Evolutionary conservation across 2,113 vertebrate species (phyloP).

Genomic region (Megalops atlanticus): DNA sequence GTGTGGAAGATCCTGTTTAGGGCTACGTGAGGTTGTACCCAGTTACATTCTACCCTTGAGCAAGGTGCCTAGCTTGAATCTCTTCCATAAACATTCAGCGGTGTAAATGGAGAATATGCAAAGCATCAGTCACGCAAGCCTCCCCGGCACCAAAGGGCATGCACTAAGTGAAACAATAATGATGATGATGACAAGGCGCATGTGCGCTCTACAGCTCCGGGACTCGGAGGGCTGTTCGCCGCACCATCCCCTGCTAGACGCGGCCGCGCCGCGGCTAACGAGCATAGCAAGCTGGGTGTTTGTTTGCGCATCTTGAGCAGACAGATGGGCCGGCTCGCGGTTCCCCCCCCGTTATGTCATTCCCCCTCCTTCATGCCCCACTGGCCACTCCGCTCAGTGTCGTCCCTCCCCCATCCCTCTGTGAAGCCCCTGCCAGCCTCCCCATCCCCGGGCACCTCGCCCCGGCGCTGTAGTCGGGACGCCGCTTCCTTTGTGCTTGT

Average conservation of each 20-base stretch:
- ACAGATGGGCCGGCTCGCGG: constrained; percentile 62
- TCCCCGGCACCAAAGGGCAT: background rate
- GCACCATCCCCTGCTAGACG: background rate
- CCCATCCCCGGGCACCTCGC: no score
- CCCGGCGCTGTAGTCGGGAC: no score
- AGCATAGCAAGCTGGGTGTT: constrained; percentile 52
- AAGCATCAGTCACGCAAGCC: background rate
- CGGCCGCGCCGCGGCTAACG: constrained; percentile 56
- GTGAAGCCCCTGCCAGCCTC: background rate
- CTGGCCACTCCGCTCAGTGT: constrained; percentile 41
- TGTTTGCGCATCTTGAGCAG: constrained; percentile 49
- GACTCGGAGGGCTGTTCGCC: background rate
- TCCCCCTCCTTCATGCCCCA: constrained; percentile 55
- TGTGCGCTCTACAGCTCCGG: background rate
- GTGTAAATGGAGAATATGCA: background rate
- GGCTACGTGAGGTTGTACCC: no score
- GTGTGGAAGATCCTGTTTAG: no score
- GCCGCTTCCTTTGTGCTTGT: no score
- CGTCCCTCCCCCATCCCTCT: constrained; percentile 26
- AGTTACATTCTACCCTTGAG: no score
- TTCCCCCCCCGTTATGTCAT: constrained; percentile 51
- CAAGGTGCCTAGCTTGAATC: background rate
- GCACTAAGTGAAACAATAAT: background rate
- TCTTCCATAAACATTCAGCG: background rate
- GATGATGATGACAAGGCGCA: background rate